phyloP scores from a whole-genome alignment of 2,113 vertebrate species.

The Neoarius graeffei region DNA sequence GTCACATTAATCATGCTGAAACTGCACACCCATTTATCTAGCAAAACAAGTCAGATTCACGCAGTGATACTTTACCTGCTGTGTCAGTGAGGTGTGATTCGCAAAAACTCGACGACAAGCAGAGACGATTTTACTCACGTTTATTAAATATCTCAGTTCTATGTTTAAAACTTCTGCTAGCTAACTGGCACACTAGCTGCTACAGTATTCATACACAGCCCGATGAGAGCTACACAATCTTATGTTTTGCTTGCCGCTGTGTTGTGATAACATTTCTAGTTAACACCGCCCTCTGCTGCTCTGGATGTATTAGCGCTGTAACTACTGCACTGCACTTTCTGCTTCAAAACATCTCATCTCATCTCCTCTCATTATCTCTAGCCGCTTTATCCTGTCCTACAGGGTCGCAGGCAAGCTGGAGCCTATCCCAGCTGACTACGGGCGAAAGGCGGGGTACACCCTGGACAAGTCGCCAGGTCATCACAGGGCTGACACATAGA shows the following conservation, averaged over 20 bases:
- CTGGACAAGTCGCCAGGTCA: no score
- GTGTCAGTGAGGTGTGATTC: background rate
- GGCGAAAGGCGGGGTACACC: no score
- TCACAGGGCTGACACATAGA: no score
- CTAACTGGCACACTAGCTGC: background rate
- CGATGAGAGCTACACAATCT: background rate
- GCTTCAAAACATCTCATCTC: no score
- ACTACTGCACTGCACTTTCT: background rate
- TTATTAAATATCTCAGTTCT: background rate
- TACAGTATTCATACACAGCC: background rate
- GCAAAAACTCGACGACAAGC: background rate
- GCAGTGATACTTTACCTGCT: background rate
- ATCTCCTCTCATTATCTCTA: no score
- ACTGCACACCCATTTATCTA: background rate
- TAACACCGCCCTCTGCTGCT: background rate
- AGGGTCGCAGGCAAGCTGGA: no score
- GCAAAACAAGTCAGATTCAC: background rate
- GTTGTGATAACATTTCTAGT: background rate
- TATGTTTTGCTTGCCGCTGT: background rate
- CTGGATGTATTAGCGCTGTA: background rate
- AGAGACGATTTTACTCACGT: background rate
- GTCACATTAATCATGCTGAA: background rate
- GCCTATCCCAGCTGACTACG: no score
- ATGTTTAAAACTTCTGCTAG: background rate
- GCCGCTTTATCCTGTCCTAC: no score